These are phyloP conservation scores for Bombyx huttoni DNA, from an alignment of 2,888 invertebrate genomes.

Conservation along the genomic window DNA sequence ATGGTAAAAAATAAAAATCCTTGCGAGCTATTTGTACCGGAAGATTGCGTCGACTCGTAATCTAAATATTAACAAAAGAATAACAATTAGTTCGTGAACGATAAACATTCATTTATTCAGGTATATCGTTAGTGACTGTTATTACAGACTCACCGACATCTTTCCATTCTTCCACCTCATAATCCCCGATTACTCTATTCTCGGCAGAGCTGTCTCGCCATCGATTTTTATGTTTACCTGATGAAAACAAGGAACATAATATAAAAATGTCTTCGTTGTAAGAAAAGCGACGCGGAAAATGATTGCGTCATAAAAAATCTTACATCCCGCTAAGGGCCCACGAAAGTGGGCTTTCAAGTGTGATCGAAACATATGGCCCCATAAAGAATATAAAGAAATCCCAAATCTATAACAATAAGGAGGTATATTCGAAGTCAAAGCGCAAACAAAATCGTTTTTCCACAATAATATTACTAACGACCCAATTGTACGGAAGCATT, in stretches of 20 bases:
- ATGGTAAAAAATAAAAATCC: slow-evolving; percentile 21
- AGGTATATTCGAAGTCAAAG: slow-evolving; percentile 62
- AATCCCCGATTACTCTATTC: slow-evolving; percentile 76
- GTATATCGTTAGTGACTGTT: background rate
- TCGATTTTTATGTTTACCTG: slow-evolving; percentile 73
- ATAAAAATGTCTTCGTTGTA: slow-evolving; percentile 16
- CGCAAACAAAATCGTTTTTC: slow-evolving; percentile 65
- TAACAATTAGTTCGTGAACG: background rate
- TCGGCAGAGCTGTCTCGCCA: slow-evolving; percentile 71
- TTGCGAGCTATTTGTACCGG: slow-evolving; percentile 26
- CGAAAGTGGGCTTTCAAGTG: slow-evolving; percentile 44
- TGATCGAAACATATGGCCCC: slow-evolving; percentile 44
- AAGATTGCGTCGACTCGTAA: slow-evolving; percentile 62
- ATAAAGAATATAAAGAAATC: slow-evolving; percentile 50
- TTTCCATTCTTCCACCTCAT: slow-evolving; percentile 82
- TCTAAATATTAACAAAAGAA: slow-evolving; percentile 23
- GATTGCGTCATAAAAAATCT: slow-evolving; percentile 38
- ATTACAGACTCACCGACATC: slow-evolving; percentile 71
- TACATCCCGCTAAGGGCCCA: slow-evolving; percentile 35
- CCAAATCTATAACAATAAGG: slow-evolving; percentile 62
- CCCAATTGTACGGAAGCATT: slow-evolving; percentile 65
- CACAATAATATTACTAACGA: slow-evolving; percentile 71
- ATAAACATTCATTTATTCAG: background rate
- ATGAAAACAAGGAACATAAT: slow-evolving; percentile 22
- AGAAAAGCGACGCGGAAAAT: slow-evolving; percentile 25